phyloP scores from a whole-genome alignment of 2,113 vertebrate genomes.

The Microcebus jonahi region DNA sequence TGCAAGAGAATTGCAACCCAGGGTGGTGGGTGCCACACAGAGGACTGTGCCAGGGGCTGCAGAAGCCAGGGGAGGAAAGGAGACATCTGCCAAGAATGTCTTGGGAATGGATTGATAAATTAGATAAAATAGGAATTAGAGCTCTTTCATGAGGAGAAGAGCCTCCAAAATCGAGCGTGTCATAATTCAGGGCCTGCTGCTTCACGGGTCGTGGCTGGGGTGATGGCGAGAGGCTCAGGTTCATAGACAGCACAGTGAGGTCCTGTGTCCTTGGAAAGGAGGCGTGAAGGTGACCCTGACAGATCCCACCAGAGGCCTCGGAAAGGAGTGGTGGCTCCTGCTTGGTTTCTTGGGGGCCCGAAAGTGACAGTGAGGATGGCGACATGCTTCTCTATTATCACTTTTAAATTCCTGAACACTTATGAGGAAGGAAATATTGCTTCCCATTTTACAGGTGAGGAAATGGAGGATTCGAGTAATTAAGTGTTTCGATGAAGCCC shows the following conservation, averaged over 20 bases:
- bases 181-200: background rate
- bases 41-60: background rate
- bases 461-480: background rate
- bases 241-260: accelerated
- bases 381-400: background rate
- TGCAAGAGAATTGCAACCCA: background rate
- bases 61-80: background rate
- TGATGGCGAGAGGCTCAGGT: background rate
- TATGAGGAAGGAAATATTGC: background rate
- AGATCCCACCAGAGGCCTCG: background rate
- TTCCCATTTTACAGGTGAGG: background rate
- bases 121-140: background rate
- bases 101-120: background rate
- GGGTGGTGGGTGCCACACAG: background rate
- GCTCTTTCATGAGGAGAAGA: background rate
- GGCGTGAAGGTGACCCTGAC: background rate
- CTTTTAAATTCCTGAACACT: background rate
- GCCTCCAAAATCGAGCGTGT: background rate
- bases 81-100: background rate
- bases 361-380: background rate
- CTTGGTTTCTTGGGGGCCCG: background rate
- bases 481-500: background rate
- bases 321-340: background rate
- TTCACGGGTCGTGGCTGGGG: background rate
- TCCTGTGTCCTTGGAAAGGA: background rate